Conservation (phyloP, 2,888 invertebrate species). For the Caenorhabditis auriculariae region DNA sequence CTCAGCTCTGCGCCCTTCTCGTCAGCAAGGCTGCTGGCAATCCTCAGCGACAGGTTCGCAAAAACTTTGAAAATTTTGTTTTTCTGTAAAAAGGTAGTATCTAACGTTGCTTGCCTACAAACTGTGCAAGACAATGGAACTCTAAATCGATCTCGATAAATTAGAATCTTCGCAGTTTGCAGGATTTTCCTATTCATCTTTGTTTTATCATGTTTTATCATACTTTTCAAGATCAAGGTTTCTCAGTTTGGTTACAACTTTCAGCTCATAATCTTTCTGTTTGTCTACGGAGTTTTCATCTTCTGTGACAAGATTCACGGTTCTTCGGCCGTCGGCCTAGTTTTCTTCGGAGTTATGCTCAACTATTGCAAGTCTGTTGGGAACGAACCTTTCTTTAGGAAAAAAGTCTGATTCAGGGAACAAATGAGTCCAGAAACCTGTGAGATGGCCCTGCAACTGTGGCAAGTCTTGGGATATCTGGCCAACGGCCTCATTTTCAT, state of each 20-base stretch:
- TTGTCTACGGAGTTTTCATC: constrained; percentile 66
- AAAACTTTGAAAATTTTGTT: too few relatives aligned
- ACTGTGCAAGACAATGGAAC: too few relatives aligned
- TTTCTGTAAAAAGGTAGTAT: too few relatives aligned
- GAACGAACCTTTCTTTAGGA: not conserved
- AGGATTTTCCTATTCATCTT: too few relatives aligned
- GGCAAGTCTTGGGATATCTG: constrained; percentile 67
- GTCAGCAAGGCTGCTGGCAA: constrained; percentile 11
- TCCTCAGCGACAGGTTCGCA: constrained; percentile 11
- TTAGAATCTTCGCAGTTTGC: too few relatives aligned
- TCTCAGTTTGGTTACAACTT: not conserved
- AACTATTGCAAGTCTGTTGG: constrained; percentile 64
- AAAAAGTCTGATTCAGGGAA: constrained; percentile 7
- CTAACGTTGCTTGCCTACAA: too few relatives aligned
- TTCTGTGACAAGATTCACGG: constrained; percentile 62
- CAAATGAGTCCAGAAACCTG: constrained; percentile 62
- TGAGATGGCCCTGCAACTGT: constrained; percentile 64
- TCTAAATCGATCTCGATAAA: too few relatives aligned
- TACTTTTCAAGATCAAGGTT: too few relatives aligned
- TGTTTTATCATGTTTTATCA: too few relatives aligned
- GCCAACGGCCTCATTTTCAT: constrained; percentile 72
- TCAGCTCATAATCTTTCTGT: constrained; percentile 14
- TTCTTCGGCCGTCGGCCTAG: constrained; percentile 67
- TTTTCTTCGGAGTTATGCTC: constrained; percentile 66
- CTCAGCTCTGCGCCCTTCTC: constrained; percentile 9